phyloP scores from a whole-genome alignment of 92 coral and sea anemone genomes.

The Epizoanthus illoricatus region DNA sequence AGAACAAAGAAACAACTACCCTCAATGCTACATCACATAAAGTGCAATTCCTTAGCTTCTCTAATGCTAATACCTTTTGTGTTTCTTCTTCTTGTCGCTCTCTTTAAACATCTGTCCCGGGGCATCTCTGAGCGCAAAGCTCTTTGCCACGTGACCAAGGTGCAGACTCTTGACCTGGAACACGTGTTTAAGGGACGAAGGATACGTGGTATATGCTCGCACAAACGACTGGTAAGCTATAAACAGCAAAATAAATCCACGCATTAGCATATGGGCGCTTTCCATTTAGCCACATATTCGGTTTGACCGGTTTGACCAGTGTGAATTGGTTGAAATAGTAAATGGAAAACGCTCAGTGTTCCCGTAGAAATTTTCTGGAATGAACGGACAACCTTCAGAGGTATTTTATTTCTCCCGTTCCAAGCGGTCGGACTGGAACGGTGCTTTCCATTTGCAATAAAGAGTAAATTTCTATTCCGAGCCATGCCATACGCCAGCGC shows the following conservation, averaged over 20 bases:
- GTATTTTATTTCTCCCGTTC: neutral
- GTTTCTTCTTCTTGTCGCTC: constrained; percentile 36
- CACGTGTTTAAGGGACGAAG: constrained; percentile 76
- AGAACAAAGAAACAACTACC: too few relatives aligned
- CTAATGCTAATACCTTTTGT: constrained; percentile 26
- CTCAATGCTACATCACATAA: too few relatives aligned
- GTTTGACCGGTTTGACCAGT: neutral
- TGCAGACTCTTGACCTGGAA: constrained; percentile 87
- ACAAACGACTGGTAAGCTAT: constrained; percentile 92
- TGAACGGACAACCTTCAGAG: too few relatives aligned
- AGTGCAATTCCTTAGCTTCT: too few relatives aligned
- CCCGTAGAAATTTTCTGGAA: neutral
- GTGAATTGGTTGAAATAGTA: neutral
- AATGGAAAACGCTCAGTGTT: neutral
- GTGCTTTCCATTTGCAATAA: too few relatives aligned
- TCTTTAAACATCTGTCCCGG: constrained; percentile 79
- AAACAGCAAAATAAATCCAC: neutral
- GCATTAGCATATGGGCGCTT: neutral
- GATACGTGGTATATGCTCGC: constrained; percentile 92
- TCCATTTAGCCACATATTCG: neutral
- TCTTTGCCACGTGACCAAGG: constrained; percentile 94
- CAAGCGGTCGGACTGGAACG: neutral
- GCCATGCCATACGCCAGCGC: too few relatives aligned
- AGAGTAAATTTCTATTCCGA: too few relatives aligned
- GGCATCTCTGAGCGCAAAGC: constrained; percentile 93